A percentile compares a stretch with the other conserved stretches of the same genome.
phyloP scores from a whole-genome alignment of 2,888 invertebrate genomes.

The Monopis laevigella region DNA sequence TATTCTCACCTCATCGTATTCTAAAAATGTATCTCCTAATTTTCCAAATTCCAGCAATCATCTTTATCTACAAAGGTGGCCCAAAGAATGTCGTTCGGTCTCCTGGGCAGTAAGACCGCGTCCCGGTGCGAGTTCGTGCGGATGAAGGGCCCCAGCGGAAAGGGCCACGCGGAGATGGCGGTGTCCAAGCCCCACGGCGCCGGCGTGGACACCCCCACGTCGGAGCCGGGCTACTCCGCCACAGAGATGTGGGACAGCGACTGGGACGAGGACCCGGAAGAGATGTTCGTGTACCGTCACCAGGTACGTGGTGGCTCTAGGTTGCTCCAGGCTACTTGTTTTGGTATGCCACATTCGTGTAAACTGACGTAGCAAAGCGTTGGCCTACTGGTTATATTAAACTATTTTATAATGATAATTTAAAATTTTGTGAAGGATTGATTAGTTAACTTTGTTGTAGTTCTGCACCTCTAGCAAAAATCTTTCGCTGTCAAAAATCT shows the following conservation, averaged over 20 bases:
- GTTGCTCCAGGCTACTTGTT: not conserved
- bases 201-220: slow-evolving; percentile 94
- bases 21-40: not conserved
- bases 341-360: no score
- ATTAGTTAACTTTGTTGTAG: no score
- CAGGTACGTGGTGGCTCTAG: slow-evolving; percentile 57
- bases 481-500: no score
- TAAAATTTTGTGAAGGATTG: no score
- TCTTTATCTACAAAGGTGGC: slow-evolving; percentile 94
- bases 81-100: slow-evolving; percentile 93
- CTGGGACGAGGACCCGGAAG: slow-evolving; percentile 89
- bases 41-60: slow-evolving; percentile 72
- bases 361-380: no score
- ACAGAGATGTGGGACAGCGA: slow-evolving; percentile 91
- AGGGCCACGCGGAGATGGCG: slow-evolving; percentile 95
- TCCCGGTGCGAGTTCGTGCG: slow-evolving; percentile 97
- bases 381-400: no score
- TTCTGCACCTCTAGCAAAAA: no score
- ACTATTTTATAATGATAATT: no score
- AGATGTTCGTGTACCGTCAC: slow-evolving; percentile 82
- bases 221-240: slow-evolving; percentile 87
- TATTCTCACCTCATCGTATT: no score
- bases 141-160: slow-evolving; percentile 97
- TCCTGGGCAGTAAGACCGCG: slow-evolving; percentile 78
- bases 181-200: slow-evolving; percentile 92